Base-by-base conservation (phyloP, 1,140 invertebrate genomes). In the Brachystomella parvula region DNA sequence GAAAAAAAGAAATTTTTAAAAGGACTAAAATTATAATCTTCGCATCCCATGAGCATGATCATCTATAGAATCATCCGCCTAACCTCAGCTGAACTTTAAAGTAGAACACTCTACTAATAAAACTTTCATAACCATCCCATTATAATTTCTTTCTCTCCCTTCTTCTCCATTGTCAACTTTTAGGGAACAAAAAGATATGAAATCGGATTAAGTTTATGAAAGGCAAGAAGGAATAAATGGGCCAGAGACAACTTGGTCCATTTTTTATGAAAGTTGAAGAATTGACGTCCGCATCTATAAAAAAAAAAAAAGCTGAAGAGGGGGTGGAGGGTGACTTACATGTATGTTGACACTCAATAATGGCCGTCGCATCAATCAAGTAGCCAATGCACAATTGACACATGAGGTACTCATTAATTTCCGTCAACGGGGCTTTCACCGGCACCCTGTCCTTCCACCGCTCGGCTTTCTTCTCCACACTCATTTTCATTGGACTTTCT, bases 331-430 rank as follows among this genome's bases (percentile, higher is more conserved):
- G 3, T 53, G 49, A 77, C 76, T 79, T 78, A 80, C 79, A 82
- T 1, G 83, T 82, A 74, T 85, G 83, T 31, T 85, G 77, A 78
- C 83, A 85, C 74, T 84, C 83, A 39, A 81, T 81, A 29, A 85
- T 82, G 3, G 83, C 83, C 1, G 82, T 83, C 3, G 83, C 83
- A 71, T 85, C 82, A 28, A 85, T 79, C 64, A 82, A 78, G 66
- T 85, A 85, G 1, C 83, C 83, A 61, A 81, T 78, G 74, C 83
- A 85, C 28, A 85, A 74, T 21, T 77, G 76, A 76, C 83, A 85
- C 61, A 78, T 78, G 12, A 85, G 73, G 69, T 79, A 78, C 2
- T 63, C 21, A 61, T 73, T 73, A 57, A 73, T 65, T 53, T 71
- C 67, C 2, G 63, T 64, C 49, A 73, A 30, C n/a, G 44, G 28